A percentile compares a stretch with the other conserved stretches of the same genome.
These are phyloP conservation scores for Thryonomys swinderianus DNA, from an alignment of 2,113 vertebrate species.

Conservation along the genomic window DNA sequence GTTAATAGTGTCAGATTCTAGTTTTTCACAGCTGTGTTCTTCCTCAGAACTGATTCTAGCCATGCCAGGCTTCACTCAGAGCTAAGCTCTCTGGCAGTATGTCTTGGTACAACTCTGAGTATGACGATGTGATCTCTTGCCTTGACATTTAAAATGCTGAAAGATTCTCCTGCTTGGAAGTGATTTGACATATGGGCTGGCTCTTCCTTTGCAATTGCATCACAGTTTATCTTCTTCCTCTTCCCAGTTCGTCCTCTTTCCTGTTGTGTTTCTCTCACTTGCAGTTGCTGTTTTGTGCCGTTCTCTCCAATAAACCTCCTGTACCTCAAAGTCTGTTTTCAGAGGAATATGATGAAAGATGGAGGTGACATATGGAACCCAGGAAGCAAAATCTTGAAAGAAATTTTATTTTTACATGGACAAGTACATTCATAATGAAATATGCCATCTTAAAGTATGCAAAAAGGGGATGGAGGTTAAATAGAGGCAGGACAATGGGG, in stretches of 20 bases:
- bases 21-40: not conserved
- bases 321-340: not conserved
- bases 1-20: not conserved
- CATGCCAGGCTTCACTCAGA: not conserved
- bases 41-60: not conserved
- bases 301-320: not conserved
- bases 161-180: not conserved
- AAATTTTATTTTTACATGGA: not conserved
- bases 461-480: too few species aligned
- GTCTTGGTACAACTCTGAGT: not conserved
- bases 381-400: not conserved
- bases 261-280: not conserved
- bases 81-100: not conserved
- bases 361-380: not conserved
- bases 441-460: not conserved
- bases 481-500: too few species aligned
- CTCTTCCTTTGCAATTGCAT: not conserved
- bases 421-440: not conserved
- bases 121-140: not conserved
- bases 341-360: not conserved
- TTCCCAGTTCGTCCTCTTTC: not conserved
- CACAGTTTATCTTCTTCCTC: not conserved
- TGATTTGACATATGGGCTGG: not conserved
- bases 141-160: not conserved
- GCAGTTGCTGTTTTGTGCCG: not conserved